These are phyloP conservation scores for Heliothis subflexa DNA, from an alignment of 1,140 invertebrate genomes.

Conservation along the genomic window DNA sequence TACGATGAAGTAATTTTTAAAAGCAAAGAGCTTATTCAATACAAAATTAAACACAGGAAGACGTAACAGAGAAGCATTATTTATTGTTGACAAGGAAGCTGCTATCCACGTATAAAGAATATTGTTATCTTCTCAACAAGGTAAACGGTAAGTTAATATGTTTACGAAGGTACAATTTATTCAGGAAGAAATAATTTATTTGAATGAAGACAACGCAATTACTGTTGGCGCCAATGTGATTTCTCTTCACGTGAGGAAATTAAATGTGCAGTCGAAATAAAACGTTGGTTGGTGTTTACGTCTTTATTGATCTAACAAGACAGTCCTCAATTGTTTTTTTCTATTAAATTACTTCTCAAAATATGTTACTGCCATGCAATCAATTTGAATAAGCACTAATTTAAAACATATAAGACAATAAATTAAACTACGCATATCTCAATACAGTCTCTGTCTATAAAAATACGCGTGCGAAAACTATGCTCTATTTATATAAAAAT, in stretches of 20 bases:
- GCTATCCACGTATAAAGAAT: conserved; percentile 14
- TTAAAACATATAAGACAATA: too few relatives aligned
- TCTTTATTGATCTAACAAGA: not conserved
- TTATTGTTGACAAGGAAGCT: conserved; percentile 33
- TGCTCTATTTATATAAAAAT: too few relatives aligned
- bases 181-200: conserved; percentile 40
- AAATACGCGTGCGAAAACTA: too few relatives aligned
- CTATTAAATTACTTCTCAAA: not conserved
- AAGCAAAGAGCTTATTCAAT: conserved; percentile 10
- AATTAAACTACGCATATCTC: too few relatives aligned
- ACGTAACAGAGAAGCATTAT: conserved; percentile 20
- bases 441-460: too few relatives aligned
- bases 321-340: not conserved
- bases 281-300: not conserved
- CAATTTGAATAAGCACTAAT: too few relatives aligned
- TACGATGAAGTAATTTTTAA: not conserved
- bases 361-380: not conserved
- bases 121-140: conserved; percentile 27
- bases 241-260: not conserved
- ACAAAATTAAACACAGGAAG: conserved; percentile 29
- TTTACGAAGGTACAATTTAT: conserved; percentile 32
- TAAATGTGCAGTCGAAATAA: not conserved
- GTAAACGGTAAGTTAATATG: conserved; percentile 37
- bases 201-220: conserved; percentile 20
- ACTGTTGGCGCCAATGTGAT: conserved; percentile 14